Base-by-base conservation (phyloP, 2,797 vertebrate species). In the Hyperoplus immaculatus region DNA sequence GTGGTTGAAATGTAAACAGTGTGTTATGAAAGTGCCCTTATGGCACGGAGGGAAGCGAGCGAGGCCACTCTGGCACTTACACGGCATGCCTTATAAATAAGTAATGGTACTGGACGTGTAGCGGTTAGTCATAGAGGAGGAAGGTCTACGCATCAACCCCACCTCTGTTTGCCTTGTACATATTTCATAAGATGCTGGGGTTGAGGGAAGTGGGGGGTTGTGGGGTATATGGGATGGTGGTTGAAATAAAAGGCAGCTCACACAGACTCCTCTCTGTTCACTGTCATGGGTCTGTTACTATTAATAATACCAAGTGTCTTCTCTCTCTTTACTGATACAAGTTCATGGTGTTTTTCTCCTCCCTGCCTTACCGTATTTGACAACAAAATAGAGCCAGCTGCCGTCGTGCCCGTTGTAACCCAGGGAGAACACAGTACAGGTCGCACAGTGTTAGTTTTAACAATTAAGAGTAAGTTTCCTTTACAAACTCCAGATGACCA, bases 81-180 rank as follows among this genome's bases (percentile, higher is more conserved):
- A 93, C 87, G 88, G 90, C 86, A 93, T 93, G 93, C 93, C 92
- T 95, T 95, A 93, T 96, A 95, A 96, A 96, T 95, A 95, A 95
- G 93, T 95, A 94, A 96, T 95, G 95, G 89, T 87, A 90, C 93
- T 95, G 93, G 94, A 96, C 93, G 88, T 95, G 95, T 95, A 95
- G 95, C 62, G 94, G 95, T 96, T 96, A 95, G 94, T 93, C 93
- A 89, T 86, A 87, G 94, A 93, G 87, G 91, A 93, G 93, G 94
- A 94, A 92, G 90, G 93, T 93, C 94, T 87, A 78, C 82, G 80
- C 94, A 95, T 95, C 95, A 94, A 93, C 94, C 92, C 94, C 94
- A 94, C 94, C 94, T 95, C 95, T 96, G 95, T 96, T 96, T 95
- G 94, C 92, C 77, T 95, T 95, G 93, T 96, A 93, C 95, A 96